These are phyloP conservation scores for Atta colombica DNA, from an alignment of 1,140 invertebrate genomes.

Conservation along the genomic window DNA sequence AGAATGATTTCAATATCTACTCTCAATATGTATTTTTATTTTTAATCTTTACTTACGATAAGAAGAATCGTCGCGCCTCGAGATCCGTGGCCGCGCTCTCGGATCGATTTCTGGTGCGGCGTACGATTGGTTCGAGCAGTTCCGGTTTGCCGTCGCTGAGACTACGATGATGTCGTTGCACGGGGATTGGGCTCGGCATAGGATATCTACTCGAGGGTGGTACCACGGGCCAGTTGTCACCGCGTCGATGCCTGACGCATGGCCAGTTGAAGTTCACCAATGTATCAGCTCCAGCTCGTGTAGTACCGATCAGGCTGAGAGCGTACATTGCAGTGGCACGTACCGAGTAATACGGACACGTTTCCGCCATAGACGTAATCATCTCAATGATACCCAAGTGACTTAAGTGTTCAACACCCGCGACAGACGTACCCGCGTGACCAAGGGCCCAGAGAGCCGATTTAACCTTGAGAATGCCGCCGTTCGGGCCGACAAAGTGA, in stretches of 20 bases:
- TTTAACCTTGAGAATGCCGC: constrained; percentile 92
- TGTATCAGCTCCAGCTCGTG: constrained; percentile 92
- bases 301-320: constrained; percentile 94
- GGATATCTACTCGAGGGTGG: constrained; percentile 85
- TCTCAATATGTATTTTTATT: background rate
- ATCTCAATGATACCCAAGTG: constrained; percentile 88
- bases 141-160: constrained; percentile 85
- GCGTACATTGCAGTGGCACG: constrained; percentile 96
- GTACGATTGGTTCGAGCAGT: constrained; percentile 78
- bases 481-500: constrained; percentile 64
- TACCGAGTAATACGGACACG: constrained; percentile 94
- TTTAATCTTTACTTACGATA: constrained; percentile 76
- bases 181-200: constrained; percentile 82
- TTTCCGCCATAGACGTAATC: constrained; percentile 91
- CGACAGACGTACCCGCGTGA: constrained; percentile 92
- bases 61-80: constrained; percentile 79
- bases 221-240: constrained; percentile 94
- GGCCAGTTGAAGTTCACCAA: constrained; percentile 92
- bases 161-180: constrained; percentile 84
- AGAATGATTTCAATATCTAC: constrained; percentile 33
- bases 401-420: constrained; percentile 91
- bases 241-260: constrained; percentile 92
- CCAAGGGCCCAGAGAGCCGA: constrained; percentile 96
- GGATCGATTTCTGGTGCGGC: constrained; percentile 83
- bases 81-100: constrained; percentile 85